Conservation (phyloP, 2,888 invertebrate genomes). For the Drosophila testacea region DNA sequence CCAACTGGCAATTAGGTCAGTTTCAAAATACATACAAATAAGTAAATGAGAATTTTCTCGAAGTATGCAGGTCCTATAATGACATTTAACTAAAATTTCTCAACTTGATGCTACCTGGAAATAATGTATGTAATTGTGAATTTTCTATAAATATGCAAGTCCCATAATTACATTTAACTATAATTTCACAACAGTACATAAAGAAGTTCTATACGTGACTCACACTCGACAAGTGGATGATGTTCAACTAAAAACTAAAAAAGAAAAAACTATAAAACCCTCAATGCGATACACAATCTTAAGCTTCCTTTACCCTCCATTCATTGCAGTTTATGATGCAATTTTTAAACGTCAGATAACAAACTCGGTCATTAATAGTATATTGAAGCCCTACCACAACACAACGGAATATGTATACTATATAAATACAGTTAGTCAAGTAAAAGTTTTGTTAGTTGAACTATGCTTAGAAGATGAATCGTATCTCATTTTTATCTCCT, state of each 20-base stretch:
- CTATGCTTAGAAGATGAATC: too few relatives aligned
- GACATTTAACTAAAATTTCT: too few relatives aligned
- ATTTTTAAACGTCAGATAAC: slow-evolving; percentile 33
- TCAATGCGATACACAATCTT: slow-evolving; percentile 6
- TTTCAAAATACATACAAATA: background rate
- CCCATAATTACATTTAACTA: background rate
- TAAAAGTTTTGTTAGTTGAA: too few relatives aligned
- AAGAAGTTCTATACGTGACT: background rate
- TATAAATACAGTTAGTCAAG: background rate
- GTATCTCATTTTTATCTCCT: too few relatives aligned
- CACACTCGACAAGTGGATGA: background rate
- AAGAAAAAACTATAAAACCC: background rate
- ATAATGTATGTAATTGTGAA: background rate
- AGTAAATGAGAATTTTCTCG: background rate
- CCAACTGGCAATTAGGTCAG: background rate
- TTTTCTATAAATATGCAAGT: background rate
- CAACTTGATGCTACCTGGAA: slow-evolving; percentile 3
- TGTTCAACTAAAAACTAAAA: background rate
- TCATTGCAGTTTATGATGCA: slow-evolving; percentile 33
- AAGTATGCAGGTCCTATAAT: background rate
- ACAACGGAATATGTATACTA: background rate
- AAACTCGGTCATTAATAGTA: slow-evolving; percentile 21
- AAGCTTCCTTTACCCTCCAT: background rate
- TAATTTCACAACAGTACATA: background rate
- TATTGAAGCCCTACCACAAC: slow-evolving; percentile 42